A percentile compares a stretch with the other conserved stretches of the same genome.
Conservation (phyloP, 2,113 vertebrate species). For the Semnopithecus entellus region DNA sequence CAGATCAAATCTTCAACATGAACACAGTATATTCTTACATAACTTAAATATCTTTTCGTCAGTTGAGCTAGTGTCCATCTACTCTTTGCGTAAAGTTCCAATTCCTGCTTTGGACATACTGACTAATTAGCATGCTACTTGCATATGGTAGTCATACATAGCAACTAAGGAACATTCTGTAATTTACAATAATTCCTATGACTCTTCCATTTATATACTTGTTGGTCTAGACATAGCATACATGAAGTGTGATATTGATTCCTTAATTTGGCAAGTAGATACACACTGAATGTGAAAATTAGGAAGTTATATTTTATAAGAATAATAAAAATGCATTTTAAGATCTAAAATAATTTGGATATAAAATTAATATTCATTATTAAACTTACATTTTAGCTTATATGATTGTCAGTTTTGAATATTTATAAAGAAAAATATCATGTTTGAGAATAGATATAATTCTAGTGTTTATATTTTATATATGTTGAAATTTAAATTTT, state of each 20-base stretch:
- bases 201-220: not conserved
- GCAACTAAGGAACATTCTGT: not conserved
- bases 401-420: not conserved
- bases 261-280: not conserved
- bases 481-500: not conserved
- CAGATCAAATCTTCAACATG: not conserved
- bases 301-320: not conserved
- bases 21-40: not conserved
- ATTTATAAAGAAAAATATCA: not conserved
- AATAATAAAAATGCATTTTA: not conserved
- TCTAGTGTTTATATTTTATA: not conserved
- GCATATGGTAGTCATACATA: not conserved
- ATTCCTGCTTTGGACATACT: not conserved
- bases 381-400: not conserved
- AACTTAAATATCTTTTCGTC: not conserved
- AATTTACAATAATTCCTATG: not conserved
- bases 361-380: not conserved
- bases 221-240: not conserved
- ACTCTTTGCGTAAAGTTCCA: not conserved
- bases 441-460: not conserved
- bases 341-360: not conserved
- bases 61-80: not conserved
- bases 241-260: not conserved
- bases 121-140: not conserved
- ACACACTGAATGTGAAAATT: not conserved